phyloP scores from a whole-genome alignment of 2,113 vertebrate genomes.

The Crotalus viridis region DNA sequence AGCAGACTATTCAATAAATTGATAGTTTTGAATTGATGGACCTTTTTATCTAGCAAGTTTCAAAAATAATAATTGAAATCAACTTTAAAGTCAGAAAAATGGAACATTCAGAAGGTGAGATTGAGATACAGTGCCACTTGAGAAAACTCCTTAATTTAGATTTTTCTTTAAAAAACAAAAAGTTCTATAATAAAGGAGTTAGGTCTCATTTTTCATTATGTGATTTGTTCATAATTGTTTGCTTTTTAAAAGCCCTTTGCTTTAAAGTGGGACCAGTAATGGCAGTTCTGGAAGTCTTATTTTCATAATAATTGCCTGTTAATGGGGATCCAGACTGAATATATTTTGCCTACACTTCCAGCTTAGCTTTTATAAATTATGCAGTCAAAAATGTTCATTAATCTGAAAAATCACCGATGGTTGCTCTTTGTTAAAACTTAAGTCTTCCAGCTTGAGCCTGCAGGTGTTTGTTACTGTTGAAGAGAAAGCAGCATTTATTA shows the following conservation, averaged over 20 bases:
- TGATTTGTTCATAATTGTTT: neutral
- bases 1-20: neutral
- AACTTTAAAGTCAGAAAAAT: neutral
- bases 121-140: slow-evolving; percentile 62
- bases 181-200: neutral
- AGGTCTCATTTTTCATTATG: neutral
- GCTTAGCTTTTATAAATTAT: neutral
- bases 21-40: neutral
- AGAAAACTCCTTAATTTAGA: neutral
- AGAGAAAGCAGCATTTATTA: neutral
- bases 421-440: neutral
- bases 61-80: neutral
- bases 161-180: neutral
- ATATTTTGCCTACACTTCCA: neutral
- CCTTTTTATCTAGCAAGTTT: neutral
- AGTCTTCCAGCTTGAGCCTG: neutral
- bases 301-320: neutral
- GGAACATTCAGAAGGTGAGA: slow-evolving; percentile 22
- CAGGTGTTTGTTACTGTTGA: neutral
- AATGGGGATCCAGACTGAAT: neutral
- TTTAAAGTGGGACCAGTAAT: neutral
- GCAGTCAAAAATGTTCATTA: neutral
- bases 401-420: neutral
- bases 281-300: neutral
- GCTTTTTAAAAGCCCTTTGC: neutral